phyloP scores from a whole-genome alignment of 2,797 vertebrate genomes.

The Limnodromus scolopaceus region DNA sequence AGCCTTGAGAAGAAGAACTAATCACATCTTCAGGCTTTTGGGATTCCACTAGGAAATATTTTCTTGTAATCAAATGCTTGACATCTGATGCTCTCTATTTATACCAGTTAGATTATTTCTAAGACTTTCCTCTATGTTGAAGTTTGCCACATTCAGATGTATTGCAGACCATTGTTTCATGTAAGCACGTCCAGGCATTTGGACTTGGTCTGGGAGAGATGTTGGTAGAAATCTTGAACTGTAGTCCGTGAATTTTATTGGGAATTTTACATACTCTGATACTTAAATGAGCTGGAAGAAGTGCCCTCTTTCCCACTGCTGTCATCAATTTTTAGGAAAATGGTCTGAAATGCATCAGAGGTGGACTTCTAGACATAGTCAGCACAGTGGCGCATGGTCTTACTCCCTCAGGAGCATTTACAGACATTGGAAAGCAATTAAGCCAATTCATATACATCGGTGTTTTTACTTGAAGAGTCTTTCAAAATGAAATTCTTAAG shows the following conservation, averaged over 20 bases:
- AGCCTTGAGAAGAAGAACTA: conserved; percentile 9
- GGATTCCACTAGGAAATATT: conserved; percentile 41
- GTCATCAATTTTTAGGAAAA: neutral
- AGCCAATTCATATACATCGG: conserved; percentile 5
- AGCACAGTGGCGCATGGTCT: neutral
- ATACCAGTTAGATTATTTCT: neutral
- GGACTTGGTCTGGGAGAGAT: neutral
- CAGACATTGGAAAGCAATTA: conserved; percentile 3
- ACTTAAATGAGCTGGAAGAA: neutral
- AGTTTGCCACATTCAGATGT: neutral
- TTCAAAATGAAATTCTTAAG: conserved; percentile 45
- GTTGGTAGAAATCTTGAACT: neutral
- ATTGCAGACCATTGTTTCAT: neutral
- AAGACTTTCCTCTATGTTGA: neutral
- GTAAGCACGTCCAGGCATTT: neutral
- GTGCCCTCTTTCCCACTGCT: neutral
- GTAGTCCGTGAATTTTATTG: neutral
- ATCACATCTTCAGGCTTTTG: neutral
- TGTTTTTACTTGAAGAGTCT: conserved; percentile 29
- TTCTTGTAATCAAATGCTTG: conserved; percentile 31
- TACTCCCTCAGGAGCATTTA: neutral
- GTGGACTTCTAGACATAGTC: neutral
- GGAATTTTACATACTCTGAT: neutral
- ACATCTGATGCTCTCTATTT: conserved; percentile 10
- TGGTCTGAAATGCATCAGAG: neutral